These are phyloP conservation scores for Tetramorium bicarinatum DNA, from an alignment of 2,888 invertebrate species.

Conservation along the genomic window DNA sequence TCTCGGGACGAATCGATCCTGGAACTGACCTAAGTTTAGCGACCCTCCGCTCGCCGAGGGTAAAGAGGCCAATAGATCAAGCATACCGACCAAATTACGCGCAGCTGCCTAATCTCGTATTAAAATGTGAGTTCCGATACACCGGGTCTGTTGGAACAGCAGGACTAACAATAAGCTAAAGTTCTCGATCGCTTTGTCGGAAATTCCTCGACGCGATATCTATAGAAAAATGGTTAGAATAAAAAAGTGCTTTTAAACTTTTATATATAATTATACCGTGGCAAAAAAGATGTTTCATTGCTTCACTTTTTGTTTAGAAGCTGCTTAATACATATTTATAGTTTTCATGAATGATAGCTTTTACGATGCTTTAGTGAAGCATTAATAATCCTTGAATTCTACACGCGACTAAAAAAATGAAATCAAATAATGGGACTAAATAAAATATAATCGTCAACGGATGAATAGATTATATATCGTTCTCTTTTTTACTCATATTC, in stretches of 20 bases:
- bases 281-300: background rate
- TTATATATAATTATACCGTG: background rate
- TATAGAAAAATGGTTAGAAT: background rate
- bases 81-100: background rate
- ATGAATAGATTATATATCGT: background rate
- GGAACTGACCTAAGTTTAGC: constrained; percentile 67
- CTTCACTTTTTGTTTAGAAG: background rate
- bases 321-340: background rate
- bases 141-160: background rate
- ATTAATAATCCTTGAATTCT: background rate
- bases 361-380: background rate
- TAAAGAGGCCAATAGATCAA: constrained; percentile 22
- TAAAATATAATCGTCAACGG: background rate
- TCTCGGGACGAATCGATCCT: constrained; percentile 61
- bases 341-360: background rate
- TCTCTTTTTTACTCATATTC: background rate
- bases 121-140: background rate
- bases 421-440: background rate
- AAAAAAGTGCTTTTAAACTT: background rate
- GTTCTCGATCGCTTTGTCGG: background rate
- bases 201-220: background rate
- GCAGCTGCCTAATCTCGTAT: constrained; percentile 4
- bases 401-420: background rate
- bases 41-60: background rate
- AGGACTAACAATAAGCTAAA: background rate